Evolutionary conservation across 2,113 vertebrate species (phyloP), one percentile per base, ranked within the genome.

Genomic region (Cyphomyrus plagiostoma): DNA sequence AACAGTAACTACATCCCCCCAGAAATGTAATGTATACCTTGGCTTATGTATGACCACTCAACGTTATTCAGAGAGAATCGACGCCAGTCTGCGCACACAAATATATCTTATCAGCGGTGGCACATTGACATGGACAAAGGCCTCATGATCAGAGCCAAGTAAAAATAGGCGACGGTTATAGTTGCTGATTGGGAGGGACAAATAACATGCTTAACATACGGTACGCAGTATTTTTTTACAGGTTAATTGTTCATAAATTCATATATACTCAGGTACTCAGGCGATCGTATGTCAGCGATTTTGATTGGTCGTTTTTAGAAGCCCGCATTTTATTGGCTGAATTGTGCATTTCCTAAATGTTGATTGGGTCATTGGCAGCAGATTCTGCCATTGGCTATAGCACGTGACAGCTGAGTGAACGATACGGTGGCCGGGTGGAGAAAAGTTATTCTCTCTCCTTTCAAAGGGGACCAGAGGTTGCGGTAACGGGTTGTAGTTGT

Each of bases 361-460:
- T 62, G 46, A 87, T 87, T 90, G 89, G 86, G 19, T 23, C 0
- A 7, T 74, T 21, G 21, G 21, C 7, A 83, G 80, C 80, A 84
- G 39, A 84, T 84, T 21, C 19, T 23, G 13, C 46, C 9, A 62
- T 90, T 88, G 48, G 89, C 15, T 62, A 53, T 7, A 30, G 23
- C 48, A 83, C 49, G 39, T 58, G 86, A 82, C 87, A 84, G 70
- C 70, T 83, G 89, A 83, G 45, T 4, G 11, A 83, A 46, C 35
- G 70, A 82, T 80, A 88, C 66, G 66, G 86, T 23, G 58, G 84
- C 58, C 89, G 66, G 46, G 46, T 52, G 45, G 62, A 30, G 62
- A 86, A 8, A 89, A 90, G 7, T 35, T 52, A 26, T 39, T n/a
- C 48, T 3, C 9, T 50, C 2, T 50, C n/a, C 3, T 15, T 53